These are phyloP conservation scores for Cylas formicarius DNA, from an alignment of 1,140 invertebrate species.

Conservation along the genomic window DNA sequence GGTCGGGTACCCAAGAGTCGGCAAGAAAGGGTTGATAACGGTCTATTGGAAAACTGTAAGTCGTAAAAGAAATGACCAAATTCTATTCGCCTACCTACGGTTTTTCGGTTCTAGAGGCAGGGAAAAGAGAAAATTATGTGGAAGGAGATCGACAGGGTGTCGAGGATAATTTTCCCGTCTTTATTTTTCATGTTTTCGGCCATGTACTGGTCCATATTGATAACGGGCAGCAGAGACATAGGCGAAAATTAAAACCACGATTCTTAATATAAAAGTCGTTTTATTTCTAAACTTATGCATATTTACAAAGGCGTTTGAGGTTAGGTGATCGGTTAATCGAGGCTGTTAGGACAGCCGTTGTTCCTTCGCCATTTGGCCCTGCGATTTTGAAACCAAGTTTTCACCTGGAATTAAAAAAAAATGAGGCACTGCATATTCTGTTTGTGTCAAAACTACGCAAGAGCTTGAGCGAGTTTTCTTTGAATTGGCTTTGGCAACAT, in stretches of 20 bases:
- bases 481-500: too few species aligned
- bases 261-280: too few species aligned
- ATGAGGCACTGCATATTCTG: neutral
- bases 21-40: slow-evolving; percentile 12
- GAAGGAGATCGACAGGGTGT: slow-evolving; percentile 60
- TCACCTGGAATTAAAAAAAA: slow-evolving; percentile 50
- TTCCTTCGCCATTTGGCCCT: slow-evolving; percentile 68
- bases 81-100: neutral
- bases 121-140: slow-evolving; percentile 59
- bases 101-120: slow-evolving; percentile 42
- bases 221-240: slow-evolving; percentile 49
- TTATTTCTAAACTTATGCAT: too few species aligned
- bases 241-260: slow-evolving; percentile 1
- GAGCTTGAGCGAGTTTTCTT: neutral
- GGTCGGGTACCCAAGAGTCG: slow-evolving; percentile 6
- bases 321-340: too few species aligned
- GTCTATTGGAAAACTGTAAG: slow-evolving; percentile 34
- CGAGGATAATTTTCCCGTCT: slow-evolving; percentile 63
- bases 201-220: slow-evolving; percentile 65
- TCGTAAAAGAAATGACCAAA: too few species aligned
- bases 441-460: neutral
- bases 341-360: slow-evolving; percentile 38
- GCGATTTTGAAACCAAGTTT: slow-evolving; percentile 80
- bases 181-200: slow-evolving; percentile 66
- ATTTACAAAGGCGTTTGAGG: too few species aligned